A percentile compares a stretch with the other conserved stretches of the same genome.
These are phyloP conservation scores for Tribolium freemani DNA, from an alignment of 2,888 invertebrate species.

Conservation along the genomic window DNA sequence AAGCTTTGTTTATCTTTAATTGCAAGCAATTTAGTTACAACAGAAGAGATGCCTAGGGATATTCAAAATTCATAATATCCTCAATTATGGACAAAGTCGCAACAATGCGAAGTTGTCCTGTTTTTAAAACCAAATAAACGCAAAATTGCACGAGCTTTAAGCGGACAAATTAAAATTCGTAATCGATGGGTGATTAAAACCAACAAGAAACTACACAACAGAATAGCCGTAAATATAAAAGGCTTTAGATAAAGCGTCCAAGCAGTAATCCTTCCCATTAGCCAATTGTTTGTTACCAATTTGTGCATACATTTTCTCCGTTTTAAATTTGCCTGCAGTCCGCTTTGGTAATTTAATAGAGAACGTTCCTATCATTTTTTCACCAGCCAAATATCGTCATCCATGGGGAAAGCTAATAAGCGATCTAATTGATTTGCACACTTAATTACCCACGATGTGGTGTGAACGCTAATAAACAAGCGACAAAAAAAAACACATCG, in stretches of 20 bases:
- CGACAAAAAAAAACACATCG: conserved; percentile 24
- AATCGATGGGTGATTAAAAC: conserved; percentile 39
- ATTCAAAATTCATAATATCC: too few relatives aligned
- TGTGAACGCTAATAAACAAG: conserved; percentile 36
- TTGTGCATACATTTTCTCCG: conserved; percentile 28
- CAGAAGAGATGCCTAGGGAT: not conserved
- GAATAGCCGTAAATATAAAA: conserved; percentile 37
- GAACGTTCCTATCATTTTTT: not conserved
- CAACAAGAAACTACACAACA: conserved; percentile 26
- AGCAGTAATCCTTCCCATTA: conserved; percentile 40
- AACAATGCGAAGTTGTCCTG: not conserved
- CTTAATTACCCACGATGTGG: conserved; percentile 36
- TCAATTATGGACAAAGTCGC: too few relatives aligned
- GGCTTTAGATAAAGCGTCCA: conserved; percentile 41
- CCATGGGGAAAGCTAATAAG: conserved; percentile 35
- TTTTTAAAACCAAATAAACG: conserved; percentile 20
- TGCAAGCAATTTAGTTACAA: conserved; percentile 8
- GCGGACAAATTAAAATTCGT: conserved; percentile 38
- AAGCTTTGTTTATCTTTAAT: conserved; percentile 10
- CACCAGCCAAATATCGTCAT: conserved; percentile 12
- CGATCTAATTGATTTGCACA: conserved; percentile 41
- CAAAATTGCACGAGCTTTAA: conserved; percentile 1
- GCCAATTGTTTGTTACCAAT: conserved; percentile 40
- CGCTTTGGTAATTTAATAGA: not conserved
- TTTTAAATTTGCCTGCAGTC: not conserved